Evolutionary conservation across 2,113 vertebrate species (phyloP), one percentile per base, ranked within the genome.

Genomic region (Sardina pilchardus): DNA sequence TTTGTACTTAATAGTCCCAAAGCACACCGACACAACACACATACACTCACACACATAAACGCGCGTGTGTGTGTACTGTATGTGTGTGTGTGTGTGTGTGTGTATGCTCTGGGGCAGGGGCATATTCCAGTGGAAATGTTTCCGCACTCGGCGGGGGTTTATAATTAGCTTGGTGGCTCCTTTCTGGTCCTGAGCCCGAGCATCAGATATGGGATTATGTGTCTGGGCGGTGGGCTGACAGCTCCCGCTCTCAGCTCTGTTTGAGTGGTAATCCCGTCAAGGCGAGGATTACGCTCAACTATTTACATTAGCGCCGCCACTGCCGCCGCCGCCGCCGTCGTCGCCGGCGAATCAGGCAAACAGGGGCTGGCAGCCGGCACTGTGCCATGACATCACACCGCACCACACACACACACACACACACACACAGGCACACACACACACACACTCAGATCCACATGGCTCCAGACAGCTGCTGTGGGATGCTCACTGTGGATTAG

Each of bases 121-220:
- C 21, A 42, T 63, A 26, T 63, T 63, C 56, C n/a, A 63, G 56
- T 63, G 56, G 56, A 63, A n/a, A 63, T 63, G n/a, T 63, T 8
- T 63, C 4, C 9, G 21, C 56, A 19, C 50, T 24, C 44, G 4
- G 83, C 48, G 56, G 83, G 90, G 82, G 75, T 87, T 84, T 91
- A 86, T 87, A 87, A 90, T 91, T 90, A 93, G 89, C 89, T 83
- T 44, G 80, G 85, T 84, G 88, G 89, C 89, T 80, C 87, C 56
- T 48, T 83, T 88, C 82, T 30, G 89, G 71, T 82, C 63, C 82
- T 84, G 83, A 90, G 89, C 87, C 88, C 80, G 86, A 45, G 90
- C 89, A 92, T 94, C 93, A 94, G 91, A 91, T 87, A 89, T 75
- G 89, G 92, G 93, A 94, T 95, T 94, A 94, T 82, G 89, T 85